Evolutionary conservation across 2,113 vertebrate genomes (phyloP).

Genomic region (Macheiramphus alcinus): DNA sequence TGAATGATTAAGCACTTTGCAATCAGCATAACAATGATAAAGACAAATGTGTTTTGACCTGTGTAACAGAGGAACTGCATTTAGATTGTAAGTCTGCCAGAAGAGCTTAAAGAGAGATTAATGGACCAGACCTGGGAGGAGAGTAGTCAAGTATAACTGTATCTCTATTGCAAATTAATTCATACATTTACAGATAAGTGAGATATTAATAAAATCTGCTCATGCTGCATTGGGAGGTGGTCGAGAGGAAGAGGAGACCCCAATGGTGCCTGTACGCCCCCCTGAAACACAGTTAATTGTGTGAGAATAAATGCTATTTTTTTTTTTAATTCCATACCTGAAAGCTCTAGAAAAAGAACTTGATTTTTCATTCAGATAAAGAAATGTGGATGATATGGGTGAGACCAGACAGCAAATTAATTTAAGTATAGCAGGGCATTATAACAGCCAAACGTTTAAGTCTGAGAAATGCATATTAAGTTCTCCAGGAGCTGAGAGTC

Average conservation of each 20-base stretch:
- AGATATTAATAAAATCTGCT: neutral
- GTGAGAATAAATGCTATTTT: neutral
- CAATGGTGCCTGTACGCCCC: neutral
- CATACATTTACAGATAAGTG: neutral
- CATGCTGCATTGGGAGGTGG: neutral
- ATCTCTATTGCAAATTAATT: neutral
- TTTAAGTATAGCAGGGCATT: too few species aligned
- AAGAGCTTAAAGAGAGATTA: neutral
- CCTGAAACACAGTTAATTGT: neutral
- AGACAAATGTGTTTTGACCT: neutral
- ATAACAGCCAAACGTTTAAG: neutral
- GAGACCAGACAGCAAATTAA: neutral
- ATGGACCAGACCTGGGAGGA: neutral
- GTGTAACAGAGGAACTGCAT: neutral
- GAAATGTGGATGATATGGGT: neutral
- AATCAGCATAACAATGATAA: neutral
- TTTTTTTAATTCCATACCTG: neutral
- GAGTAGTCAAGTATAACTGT: neutral
- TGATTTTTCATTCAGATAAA: neutral
- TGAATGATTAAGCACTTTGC: neutral
- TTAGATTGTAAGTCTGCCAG: neutral
- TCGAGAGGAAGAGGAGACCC: neutral
- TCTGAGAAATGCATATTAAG: neutral
- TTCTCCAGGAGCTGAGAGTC: neutral
- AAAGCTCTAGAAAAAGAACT: neutral